Evolutionary conservation across 2,113 vertebrate species (phyloP).

Genomic region (Passer domesticus): DNA sequence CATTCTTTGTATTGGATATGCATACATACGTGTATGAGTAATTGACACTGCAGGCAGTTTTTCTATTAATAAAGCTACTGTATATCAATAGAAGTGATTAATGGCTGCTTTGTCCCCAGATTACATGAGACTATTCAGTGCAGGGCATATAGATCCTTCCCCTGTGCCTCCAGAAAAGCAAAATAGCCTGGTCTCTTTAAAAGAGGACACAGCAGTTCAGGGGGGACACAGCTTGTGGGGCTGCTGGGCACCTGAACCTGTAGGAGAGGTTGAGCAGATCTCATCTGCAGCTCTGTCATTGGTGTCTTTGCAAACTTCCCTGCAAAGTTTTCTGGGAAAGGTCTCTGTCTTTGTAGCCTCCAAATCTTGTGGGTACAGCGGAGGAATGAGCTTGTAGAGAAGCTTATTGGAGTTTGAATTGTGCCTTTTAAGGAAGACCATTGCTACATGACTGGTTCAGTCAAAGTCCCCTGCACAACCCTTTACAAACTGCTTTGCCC

Average conservation of each 20-base stretch:
- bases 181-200: not conserved
- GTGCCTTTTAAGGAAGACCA: not conserved
- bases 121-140: not conserved
- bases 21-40: not conserved
- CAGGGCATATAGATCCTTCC: not conserved
- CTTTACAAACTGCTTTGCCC: not conserved
- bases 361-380: not conserved
- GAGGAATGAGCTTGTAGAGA: not conserved
- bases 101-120: conserved; percentile 10
- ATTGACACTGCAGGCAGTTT: not conserved
- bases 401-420: not conserved
- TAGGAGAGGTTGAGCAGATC: not conserved
- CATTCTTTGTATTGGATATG: not conserved
- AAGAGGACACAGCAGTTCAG: not conserved
- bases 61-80: not conserved
- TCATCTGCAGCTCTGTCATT: not conserved
- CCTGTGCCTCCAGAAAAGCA: not conserved
- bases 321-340: not conserved
- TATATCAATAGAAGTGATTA: conserved; percentile 43
- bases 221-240: not conserved
- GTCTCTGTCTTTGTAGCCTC: not conserved
- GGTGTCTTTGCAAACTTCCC: not conserved
- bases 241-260: not conserved
- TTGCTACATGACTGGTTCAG: not conserved
- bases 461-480: not conserved